These are phyloP conservation scores for Embidobia sp. DNA, from an alignment of 2,888 invertebrate genomes.

Conservation along the genomic window DNA sequence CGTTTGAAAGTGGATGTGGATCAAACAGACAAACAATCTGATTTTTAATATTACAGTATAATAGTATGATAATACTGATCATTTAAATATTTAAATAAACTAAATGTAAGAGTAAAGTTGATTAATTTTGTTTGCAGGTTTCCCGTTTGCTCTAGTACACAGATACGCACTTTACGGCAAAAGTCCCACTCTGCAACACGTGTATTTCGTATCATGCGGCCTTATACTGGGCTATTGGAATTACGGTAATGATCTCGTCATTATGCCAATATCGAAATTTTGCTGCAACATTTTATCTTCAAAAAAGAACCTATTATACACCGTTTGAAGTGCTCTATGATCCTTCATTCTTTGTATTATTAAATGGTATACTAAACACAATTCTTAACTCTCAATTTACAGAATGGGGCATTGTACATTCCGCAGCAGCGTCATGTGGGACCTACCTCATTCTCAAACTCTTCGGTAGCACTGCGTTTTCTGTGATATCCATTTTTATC, in stretches of 20 bases:
- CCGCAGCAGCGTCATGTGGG: conserved; percentile 86
- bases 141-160: conserved; percentile 87
- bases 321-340: conserved; percentile 45
- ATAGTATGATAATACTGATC: no score
- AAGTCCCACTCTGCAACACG: conserved; percentile 85
- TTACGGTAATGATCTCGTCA: conserved; percentile 85
- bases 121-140: conserved; percentile 84
- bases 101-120: no score
- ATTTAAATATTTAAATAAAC: no score
- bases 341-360: conserved; percentile 36
- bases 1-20: no score
- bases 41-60: no score
- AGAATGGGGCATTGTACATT: conserved; percentile 88
- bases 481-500: conserved; percentile 88
- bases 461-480: conserved; percentile 85
- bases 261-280: conserved; percentile 42
- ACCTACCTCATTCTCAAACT: conserved; percentile 87
- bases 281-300: conserved; percentile 39
- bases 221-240: conserved; percentile 91
- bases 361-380: conserved; percentile 26
- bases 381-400: conserved; percentile 67
- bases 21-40: no score
- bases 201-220: conserved; percentile 89
- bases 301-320: conserved; percentile 45
- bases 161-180: conserved; percentile 84